Conservation (phyloP, 2,113 vertebrate species). For the Laticauda laticaudata region DNA sequence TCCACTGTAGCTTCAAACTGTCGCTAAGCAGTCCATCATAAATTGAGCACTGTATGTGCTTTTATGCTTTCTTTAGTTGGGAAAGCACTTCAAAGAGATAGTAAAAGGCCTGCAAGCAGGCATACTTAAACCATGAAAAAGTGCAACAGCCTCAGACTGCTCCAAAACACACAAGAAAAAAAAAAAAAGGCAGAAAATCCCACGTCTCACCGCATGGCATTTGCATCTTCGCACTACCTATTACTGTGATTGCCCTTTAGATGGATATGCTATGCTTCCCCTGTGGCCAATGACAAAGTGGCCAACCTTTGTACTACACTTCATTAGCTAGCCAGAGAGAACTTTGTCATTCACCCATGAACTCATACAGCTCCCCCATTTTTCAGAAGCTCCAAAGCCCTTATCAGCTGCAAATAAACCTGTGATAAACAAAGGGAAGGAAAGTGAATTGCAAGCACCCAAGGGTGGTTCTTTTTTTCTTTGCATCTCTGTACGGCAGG, state of each 20-base stretch:
- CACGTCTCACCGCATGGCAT: background rate
- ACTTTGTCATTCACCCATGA: background rate
- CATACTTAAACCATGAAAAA: background rate
- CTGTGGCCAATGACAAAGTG: background rate
- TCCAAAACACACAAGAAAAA: background rate
- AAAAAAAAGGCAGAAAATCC: background rate
- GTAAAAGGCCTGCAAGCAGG: background rate
- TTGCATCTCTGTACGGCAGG: background rate
- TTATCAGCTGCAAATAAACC: constrained; percentile 18
- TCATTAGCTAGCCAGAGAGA: background rate
- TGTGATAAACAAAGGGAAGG: background rate
- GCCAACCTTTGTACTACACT: background rate
- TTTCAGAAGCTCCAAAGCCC: constrained; percentile 20
- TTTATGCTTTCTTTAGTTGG: background rate
- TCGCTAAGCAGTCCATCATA: background rate
- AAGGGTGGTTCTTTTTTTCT: background rate
- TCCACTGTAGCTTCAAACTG: background rate
- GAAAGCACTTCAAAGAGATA: background rate
- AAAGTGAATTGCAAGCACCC: background rate
- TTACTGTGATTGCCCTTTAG: background rate
- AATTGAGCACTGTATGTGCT: background rate
- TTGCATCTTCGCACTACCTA: background rate
- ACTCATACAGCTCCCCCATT: background rate
- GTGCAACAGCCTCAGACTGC: background rate
- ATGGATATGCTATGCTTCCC: background rate